These are phyloP conservation scores for Silvanus unidentatus DNA, from an alignment of 2,888 invertebrate species.

Conservation along the genomic window DNA sequence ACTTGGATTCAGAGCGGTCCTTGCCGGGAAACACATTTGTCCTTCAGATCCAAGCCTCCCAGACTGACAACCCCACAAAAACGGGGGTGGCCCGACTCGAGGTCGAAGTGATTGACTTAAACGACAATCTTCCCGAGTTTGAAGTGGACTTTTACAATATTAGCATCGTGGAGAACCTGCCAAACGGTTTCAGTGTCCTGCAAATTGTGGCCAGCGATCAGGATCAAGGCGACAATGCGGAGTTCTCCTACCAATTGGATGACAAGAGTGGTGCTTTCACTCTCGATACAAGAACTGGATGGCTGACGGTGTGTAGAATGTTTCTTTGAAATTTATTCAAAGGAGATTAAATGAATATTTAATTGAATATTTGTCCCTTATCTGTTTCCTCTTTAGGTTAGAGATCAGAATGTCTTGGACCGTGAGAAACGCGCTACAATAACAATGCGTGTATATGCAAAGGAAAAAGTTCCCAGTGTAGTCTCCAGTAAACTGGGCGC, in stretches of 20 bases:
- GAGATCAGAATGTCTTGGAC: conserved; percentile 66
- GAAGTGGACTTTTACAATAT: conserved; percentile 87
- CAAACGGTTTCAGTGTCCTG: conserved; percentile 69
- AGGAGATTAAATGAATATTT: not conserved
- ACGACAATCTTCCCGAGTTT: conserved; percentile 82
- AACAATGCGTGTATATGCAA: conserved; percentile 70
- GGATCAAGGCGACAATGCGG: conserved; percentile 81
- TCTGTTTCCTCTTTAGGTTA: conserved; percentile 30
- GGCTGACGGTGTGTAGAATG: conserved; percentile 68
- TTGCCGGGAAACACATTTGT: conserved; percentile 74
- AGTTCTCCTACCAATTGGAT: conserved; percentile 72
- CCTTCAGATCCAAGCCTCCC: conserved; percentile 71
- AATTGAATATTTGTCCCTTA: not conserved
- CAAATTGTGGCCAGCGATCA: conserved; percentile 70
- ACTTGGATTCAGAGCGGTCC: conserved; percentile 66
- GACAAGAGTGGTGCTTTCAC: conserved; percentile 72
- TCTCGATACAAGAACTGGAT: conserved; percentile 73
- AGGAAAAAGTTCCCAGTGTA: conserved; percentile 68
- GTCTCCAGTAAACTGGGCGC: conserved; percentile 50
- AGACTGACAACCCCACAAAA: conserved; percentile 72
- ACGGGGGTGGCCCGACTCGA: conserved; percentile 69
- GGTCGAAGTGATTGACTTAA: conserved; percentile 68
- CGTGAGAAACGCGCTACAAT: conserved; percentile 70
- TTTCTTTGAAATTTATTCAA: not conserved
- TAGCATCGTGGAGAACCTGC: conserved; percentile 85